Percentiles rank a stretch among this genome's conserved stretches.
Conservation (phyloP, 2,113 vertebrate species). For the Tauraco erythrolophus region DNA sequence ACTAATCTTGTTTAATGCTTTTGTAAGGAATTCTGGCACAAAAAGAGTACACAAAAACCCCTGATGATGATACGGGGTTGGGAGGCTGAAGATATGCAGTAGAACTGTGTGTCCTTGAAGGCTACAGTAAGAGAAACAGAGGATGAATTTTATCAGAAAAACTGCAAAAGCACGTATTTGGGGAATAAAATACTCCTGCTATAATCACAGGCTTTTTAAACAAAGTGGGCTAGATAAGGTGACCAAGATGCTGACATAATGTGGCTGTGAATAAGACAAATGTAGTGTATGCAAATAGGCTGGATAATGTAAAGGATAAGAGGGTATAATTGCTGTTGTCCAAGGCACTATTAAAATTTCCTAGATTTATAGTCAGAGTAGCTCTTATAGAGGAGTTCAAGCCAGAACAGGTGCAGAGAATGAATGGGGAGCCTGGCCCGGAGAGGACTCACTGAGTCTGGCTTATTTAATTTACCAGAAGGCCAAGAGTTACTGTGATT, state of each 20-base stretch:
- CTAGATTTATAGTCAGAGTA: background rate
- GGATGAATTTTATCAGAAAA: background rate
- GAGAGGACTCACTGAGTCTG: background rate
- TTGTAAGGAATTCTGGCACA: conserved; percentile 19
- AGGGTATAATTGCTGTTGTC: background rate
- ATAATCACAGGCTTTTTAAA: background rate
- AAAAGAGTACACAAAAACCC: background rate
- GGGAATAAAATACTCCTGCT: background rate
- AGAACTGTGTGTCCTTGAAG: conserved; percentile 12
- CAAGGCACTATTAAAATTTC: background rate
- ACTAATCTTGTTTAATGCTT: background rate
- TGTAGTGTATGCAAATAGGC: background rate
- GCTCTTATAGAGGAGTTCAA: background rate
- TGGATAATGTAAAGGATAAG: background rate
- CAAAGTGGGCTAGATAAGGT: background rate
- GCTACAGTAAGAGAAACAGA: background rate
- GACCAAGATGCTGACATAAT: background rate
- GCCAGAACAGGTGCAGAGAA: background rate
- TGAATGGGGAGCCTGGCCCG: conserved; percentile 20
- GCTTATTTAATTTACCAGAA: background rate
- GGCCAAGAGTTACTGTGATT: background rate
- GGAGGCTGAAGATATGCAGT: background rate
- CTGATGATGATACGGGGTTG: background rate
- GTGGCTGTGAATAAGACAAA: background rate
- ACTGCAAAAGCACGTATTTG: background rate